Evolutionary conservation across 1,140 invertebrate species (phyloP).

Genomic region (Bradynema listronoti): DNA sequence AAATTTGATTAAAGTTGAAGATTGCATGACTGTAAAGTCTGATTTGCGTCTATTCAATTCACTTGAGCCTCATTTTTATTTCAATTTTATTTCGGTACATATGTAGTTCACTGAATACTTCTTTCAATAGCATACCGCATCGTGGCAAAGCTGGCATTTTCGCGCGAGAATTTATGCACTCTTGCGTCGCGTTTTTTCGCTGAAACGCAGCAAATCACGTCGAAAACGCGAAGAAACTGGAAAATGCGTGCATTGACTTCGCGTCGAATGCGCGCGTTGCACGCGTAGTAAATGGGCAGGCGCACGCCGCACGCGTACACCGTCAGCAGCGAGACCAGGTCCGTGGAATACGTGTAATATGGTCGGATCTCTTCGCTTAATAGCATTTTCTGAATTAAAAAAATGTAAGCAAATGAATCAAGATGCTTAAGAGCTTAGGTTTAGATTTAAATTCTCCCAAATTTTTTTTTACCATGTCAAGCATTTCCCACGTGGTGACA

Average conservation of each 20-base stretch:
- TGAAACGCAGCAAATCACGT: no score
- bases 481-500: conserved; percentile 43
- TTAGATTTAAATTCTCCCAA: background rate
- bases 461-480: conserved; percentile 33
- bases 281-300: conserved; percentile 48
- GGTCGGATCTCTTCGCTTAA: conserved; percentile 37
- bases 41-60: no score
- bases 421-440: no score
- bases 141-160: conserved; percentile 25
- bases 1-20: no score
- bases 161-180: conserved; percentile 17
- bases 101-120: conserved; percentile 1
- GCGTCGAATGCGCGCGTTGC: conserved; percentile 43
- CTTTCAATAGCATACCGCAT: no score
- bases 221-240: conserved; percentile 34
- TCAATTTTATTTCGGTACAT: conserved; percentile 17
- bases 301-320: conserved; percentile 35
- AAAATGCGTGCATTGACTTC: conserved; percentile 35
- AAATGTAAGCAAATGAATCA: background rate
- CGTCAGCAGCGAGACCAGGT: conserved; percentile 49
- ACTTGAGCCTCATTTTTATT: no score
- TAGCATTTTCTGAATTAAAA: conserved; percentile 25
- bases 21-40: no score
- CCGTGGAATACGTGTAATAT: conserved; percentile 46
- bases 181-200: conserved; percentile 26